Evolutionary conservation across 2,888 invertebrate species (phyloP), one percentile per base, ranked within the genome.

Genomic region (Pasiphila rectangulata): DNA sequence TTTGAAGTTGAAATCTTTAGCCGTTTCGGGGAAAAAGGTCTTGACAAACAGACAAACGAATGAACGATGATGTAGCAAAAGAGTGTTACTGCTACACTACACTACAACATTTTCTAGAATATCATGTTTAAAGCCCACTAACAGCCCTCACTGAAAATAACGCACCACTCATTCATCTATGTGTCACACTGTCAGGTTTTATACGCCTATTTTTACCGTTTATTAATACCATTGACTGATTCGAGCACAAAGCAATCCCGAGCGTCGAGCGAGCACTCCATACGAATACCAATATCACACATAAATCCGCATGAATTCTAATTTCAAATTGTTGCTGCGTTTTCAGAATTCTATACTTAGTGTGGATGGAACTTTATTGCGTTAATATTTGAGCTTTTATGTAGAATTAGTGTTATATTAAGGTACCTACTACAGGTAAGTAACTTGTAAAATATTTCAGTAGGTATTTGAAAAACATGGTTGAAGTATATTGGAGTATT

Each of bases 211-310:
- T 54, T 72, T 58, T 61, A 64, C 47, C 49, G 42, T 59, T 64
- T 66, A 70, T 67, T 70, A 70, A 73, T 74, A 73, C 46, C 56
- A 55, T 24, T 49, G 52, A 42, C 46, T 66, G 64, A 69, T 64
- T 67, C 67, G 66, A 67, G 63, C 60, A 61, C 64, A 61, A 63
- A 64, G 61, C 41, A 46, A 44, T 46, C 52, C 40, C 19, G 46
- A 46, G 42, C 49, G 37, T 30, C 52, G 55, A 63, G 47, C 47
- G 57, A 56, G 50, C 50, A 45, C 56, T 57, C 63, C 63, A 71
- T 67, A 67, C 69, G 68, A 70, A 75, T 71, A 68, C 60, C 32
- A 45, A 45, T 45, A 63, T 64, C 59, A 47, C 38, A 50, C 56
- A 52, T 57, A 59, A 62, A 61, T 57, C 64, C 56, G 56, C 60